Conservation (phyloP, 2,797 vertebrate species). For the Channa striata region DNA sequence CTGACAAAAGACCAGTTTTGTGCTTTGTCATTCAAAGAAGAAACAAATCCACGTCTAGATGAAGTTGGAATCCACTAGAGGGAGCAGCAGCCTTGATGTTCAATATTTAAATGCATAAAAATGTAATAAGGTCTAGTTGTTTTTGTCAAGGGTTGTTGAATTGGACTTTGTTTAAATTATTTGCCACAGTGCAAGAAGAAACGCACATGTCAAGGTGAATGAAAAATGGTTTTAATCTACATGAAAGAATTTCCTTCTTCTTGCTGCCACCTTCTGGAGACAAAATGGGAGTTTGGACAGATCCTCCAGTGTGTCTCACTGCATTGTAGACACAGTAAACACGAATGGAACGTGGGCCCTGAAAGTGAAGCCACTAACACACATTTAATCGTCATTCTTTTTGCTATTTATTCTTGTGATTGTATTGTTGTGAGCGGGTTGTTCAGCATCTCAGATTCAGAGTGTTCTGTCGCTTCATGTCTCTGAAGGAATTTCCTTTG, state of each 20-base stretch:
- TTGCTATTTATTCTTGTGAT: neutral
- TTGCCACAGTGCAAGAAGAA: neutral
- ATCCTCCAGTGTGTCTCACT: slow-evolving; percentile 15
- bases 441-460: neutral
- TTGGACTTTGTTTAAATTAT: neutral
- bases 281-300: neutral
- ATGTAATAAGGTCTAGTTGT: neutral
- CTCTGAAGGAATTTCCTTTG: neutral
- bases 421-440: neutral
- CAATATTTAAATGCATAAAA: neutral
- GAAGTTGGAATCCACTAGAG: neutral
- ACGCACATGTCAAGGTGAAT: slow-evolving; percentile 12
- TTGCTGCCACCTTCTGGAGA: slow-evolving; percentile 72
- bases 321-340: no score
- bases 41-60: neutral
- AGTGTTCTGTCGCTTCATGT: neutral
- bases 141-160: neutral
- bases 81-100: neutral
- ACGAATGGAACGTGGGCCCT: neutral
- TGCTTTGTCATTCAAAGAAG: neutral
- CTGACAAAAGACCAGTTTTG: neutral
- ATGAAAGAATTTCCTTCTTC: slow-evolving; percentile 31
- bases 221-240: neutral
- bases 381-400: neutral
- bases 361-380: neutral